Evolutionary conservation across 2,797 vertebrate species (phyloP).

Genomic region (Tangara arthus): DNA sequence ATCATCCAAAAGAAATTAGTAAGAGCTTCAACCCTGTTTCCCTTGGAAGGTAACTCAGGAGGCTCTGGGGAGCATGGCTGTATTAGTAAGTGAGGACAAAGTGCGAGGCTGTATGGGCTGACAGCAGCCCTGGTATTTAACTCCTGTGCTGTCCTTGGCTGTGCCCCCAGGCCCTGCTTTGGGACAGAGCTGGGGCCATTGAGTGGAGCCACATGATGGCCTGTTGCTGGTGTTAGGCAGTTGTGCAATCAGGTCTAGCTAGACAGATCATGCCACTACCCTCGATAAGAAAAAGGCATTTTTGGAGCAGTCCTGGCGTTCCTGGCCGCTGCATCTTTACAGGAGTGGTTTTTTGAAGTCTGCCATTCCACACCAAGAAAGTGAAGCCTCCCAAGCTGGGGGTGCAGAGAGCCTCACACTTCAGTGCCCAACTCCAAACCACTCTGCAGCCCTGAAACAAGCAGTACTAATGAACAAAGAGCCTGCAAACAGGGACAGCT

Average conservation of each 20-base stretch:
- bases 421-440: background rate
- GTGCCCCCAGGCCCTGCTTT: background rate
- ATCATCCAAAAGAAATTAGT: background rate
- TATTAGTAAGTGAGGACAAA: constrained; percentile 32
- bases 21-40: background rate
- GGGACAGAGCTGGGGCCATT: background rate
- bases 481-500: constrained; percentile 21
- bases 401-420: background rate
- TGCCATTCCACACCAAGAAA: background rate
- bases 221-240: background rate
- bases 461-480: background rate
- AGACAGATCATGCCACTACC: background rate
- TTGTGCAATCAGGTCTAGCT: constrained; percentile 13
- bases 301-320: background rate
- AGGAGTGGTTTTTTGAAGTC: background rate
- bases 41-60: constrained; percentile 11
- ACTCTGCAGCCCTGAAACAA: background rate
- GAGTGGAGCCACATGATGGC: background rate
- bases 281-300: background rate
- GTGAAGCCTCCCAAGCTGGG: background rate
- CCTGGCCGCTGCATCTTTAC: background rate
- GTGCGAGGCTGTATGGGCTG: constrained; percentile 1
- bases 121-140: background rate
- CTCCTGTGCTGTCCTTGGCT: constrained; percentile 2
- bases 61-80: constrained; percentile 32